Base-by-base conservation (phyloP, 2,888 invertebrate species). In the Eristalis pertinax region DNA sequence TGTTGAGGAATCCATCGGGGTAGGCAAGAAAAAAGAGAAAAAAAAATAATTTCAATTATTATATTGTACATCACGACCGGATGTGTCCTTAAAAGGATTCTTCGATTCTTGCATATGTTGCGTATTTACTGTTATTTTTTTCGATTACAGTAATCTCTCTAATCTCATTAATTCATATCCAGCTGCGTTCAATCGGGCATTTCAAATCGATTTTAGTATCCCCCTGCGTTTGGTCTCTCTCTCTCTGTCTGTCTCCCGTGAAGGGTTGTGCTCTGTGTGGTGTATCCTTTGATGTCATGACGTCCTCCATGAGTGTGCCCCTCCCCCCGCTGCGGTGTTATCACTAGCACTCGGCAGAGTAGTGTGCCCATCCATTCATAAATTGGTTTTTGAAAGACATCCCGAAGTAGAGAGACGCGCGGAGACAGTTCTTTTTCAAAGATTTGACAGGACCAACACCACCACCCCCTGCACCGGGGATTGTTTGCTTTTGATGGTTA, bases 131-230 rank as follows among this genome's bases (percentile, higher is more conserved):
- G 50, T 50, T 50, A 50, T 50, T 50, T 50, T 43, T 50, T 50
- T 50, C 50, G 50, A 50, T 50, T 50, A 50, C 60, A 29, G 15
- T 60, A 60, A 60, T 60, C 60, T 60, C 60, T 60, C 26, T 26
- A 60, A 60, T 60, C 60, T 24, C 60, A 60, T 60, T 60, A 60
- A 60, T 60, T 60, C 60, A 60, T 60, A 60, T 60, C 60, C 60
- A 60, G 60, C 60, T 60, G 60, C 60, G 60, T 26, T 60, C 60
- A 29, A 60, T 60, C 26, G 60, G 26, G 60, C 60, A 24, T 24
- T 60, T 60, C 60, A 13, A 60, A 60, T 60, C 60, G 60, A 60
- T 60, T 60, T 60, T 15, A 13, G 38, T 2, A 13, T 13, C 38
- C 13, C 38, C 13, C 10, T 38, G 38, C 38, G 38, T 13, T 13